These are phyloP conservation scores for Sceloporus tristichus DNA, from an alignment of 2,113 vertebrate genomes.

Conservation along the genomic window DNA sequence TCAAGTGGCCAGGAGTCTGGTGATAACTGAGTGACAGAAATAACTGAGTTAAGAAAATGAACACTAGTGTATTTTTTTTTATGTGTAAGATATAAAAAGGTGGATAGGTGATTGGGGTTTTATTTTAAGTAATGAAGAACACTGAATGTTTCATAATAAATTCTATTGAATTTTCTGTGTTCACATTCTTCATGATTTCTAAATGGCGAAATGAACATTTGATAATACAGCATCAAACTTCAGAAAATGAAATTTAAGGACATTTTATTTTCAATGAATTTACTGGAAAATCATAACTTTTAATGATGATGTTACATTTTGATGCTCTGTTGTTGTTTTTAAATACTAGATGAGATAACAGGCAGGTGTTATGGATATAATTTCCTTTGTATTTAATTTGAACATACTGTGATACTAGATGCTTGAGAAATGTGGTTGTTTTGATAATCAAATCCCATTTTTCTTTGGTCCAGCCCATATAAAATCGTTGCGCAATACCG, in stretches of 20 bases:
- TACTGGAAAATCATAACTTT: slow-evolving; percentile 4
- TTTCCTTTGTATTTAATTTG: slow-evolving; percentile 61
- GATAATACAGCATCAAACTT: background rate
- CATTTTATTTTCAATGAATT: slow-evolving; percentile 11
- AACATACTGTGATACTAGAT: slow-evolving; percentile 41
- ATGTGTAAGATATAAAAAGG: background rate
- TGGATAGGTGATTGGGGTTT: background rate
- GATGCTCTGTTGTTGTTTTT: background rate
- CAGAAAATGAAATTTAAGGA: background rate
- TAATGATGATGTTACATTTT: slow-evolving; percentile 6
- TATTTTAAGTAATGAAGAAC: slow-evolving; percentile 4
- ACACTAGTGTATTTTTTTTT: background rate
- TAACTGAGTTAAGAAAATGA: background rate
- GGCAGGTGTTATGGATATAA: slow-evolving; percentile 41
- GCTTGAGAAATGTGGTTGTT: slow-evolving; percentile 50
- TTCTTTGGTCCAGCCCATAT: slow-evolving; percentile 69
- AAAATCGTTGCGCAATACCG: slow-evolving; percentile 72
- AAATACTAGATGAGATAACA: background rate
- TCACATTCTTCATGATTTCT: slow-evolving; percentile 16
- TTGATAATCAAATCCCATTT: slow-evolving; percentile 70
- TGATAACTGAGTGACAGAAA: background rate
- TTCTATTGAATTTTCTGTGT: slow-evolving; percentile 16
- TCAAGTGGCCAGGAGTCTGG: background rate
- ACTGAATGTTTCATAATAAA: slow-evolving; percentile 10
- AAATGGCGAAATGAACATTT: background rate